A percentile compares a stretch with the other conserved stretches of the same genome.
These are phyloP conservation scores for Rhabditophanes sp. DNA, from an alignment of 2,888 invertebrate genomes.

Conservation along the genomic window DNA sequence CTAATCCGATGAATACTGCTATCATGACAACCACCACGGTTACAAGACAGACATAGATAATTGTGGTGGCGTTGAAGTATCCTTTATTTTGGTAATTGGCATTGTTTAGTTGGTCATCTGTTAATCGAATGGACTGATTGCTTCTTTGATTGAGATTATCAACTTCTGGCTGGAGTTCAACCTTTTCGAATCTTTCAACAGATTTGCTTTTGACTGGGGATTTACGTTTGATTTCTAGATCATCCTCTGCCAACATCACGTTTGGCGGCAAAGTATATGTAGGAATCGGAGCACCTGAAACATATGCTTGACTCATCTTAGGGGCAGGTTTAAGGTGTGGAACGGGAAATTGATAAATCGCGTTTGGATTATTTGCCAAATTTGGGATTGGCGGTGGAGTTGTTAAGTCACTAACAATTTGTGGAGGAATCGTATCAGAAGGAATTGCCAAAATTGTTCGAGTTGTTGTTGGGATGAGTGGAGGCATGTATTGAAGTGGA, in stretches of 20 bases:
- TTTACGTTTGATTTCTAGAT: slow-evolving; percentile 7
- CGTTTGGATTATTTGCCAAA: slow-evolving; percentile 10
- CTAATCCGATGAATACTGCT: slow-evolving; percentile 33
- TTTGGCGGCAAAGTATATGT: slow-evolving; percentile 23
- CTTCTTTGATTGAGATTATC: slow-evolving; percentile 6
- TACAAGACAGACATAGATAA: slow-evolving; percentile 34
- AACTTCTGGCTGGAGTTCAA: too few species aligned
- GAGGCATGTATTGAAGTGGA: too few species aligned
- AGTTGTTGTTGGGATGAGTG: too few species aligned
- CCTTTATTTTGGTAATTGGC: slow-evolving; percentile 4
- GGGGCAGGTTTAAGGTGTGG: slow-evolving; percentile 32
- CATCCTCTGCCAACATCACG: slow-evolving; percentile 17
- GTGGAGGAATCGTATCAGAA: too few species aligned
- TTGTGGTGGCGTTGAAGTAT: slow-evolving; percentile 17
- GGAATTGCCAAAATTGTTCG: too few species aligned
- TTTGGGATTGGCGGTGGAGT: background rate
- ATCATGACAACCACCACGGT: slow-evolving; percentile 33
- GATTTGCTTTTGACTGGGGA: background rate
- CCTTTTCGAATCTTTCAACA: slow-evolving; percentile 1
- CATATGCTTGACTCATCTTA: slow-evolving; percentile 14
- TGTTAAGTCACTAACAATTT: background rate
- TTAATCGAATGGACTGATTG: background rate
- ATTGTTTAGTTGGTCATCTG: background rate
- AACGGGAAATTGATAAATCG: slow-evolving; percentile 37
- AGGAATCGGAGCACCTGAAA: slow-evolving; percentile 4